Conservation (phyloP, 2,113 vertebrate genomes). For the Ailuropoda melanoleuca region DNA sequence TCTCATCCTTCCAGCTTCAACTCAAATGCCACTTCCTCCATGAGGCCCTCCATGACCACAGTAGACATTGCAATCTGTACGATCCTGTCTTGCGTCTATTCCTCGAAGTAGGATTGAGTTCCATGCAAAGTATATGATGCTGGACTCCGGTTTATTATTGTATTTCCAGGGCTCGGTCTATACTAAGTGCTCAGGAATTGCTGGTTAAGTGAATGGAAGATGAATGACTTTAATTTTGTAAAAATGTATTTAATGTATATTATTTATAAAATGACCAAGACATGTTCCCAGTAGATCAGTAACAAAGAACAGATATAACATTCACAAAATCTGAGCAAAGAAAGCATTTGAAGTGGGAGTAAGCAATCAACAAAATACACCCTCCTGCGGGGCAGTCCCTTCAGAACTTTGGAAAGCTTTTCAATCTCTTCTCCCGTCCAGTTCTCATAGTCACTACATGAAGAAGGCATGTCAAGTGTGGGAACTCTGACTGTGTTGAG, state of each 20-base stretch:
- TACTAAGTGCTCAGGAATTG: not conserved
- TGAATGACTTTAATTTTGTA: not conserved
- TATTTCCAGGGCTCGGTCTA: not conserved
- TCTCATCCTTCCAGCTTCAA: not conserved
- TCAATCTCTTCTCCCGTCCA: not conserved
- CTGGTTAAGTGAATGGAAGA: not conserved
- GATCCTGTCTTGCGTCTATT: not conserved
- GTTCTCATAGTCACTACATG: not conserved
- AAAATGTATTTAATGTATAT: not conserved
- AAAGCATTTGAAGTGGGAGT: not conserved
- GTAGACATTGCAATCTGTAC: not conserved
- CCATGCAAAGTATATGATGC: accelerated
- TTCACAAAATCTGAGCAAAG: not conserved
- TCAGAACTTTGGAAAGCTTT: not conserved
- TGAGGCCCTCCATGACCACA: not conserved
- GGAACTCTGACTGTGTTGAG: not conserved
- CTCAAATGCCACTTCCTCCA: not conserved
- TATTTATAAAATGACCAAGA: not conserved
- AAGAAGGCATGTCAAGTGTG: not conserved
- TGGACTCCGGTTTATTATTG: not conserved
- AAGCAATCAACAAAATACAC: not conserved
- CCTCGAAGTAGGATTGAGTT: not conserved
- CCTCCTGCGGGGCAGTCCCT: too few relatives aligned
- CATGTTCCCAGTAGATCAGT: not conserved
- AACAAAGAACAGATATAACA: not conserved